These are phyloP conservation scores for Caenorhabditis sp. DNA, from an alignment of 2,888 invertebrate species.

Conservation along the genomic window DNA sequence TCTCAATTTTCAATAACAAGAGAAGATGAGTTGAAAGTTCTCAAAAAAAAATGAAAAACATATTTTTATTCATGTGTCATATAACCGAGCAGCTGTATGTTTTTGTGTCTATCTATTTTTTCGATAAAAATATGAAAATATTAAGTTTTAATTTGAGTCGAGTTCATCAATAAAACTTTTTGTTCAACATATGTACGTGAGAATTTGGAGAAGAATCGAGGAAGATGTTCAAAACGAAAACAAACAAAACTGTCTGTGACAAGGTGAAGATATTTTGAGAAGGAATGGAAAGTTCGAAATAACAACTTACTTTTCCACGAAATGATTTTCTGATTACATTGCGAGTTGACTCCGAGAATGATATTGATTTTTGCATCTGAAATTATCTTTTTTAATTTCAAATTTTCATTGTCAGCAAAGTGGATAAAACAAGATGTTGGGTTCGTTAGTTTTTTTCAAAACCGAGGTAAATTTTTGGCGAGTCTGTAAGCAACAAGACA, in stretches of 20 bases:
- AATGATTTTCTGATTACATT: constrained; percentile 33
- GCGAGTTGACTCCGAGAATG: constrained; percentile 42
- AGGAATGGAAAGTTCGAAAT: neutral
- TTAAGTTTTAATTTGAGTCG: neutral
- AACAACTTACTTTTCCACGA: constrained; percentile 33
- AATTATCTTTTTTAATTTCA: no score
- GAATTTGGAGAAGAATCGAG: neutral
- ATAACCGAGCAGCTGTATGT: neutral
- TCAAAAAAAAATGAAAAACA: neutral
- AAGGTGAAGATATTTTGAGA: neutral
- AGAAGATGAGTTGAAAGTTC: no score
- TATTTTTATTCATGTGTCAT: neutral
- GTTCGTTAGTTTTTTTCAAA: no score
- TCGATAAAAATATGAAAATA: neutral
- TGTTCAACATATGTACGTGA: neutral
- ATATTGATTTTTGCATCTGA: constrained; percentile 44
- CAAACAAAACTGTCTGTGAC: neutral
- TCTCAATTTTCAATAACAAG: no score
- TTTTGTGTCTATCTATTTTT: neutral
- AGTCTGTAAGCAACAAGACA: no score
- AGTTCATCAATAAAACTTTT: neutral
- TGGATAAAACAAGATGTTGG: no score
- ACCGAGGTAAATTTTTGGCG: no score
- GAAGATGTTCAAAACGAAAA: neutral
- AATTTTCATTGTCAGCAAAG: no score